Evolutionary conservation across 2,888 invertebrate species (phyloP).

Genomic region (Metacarcinus magister): DNA sequence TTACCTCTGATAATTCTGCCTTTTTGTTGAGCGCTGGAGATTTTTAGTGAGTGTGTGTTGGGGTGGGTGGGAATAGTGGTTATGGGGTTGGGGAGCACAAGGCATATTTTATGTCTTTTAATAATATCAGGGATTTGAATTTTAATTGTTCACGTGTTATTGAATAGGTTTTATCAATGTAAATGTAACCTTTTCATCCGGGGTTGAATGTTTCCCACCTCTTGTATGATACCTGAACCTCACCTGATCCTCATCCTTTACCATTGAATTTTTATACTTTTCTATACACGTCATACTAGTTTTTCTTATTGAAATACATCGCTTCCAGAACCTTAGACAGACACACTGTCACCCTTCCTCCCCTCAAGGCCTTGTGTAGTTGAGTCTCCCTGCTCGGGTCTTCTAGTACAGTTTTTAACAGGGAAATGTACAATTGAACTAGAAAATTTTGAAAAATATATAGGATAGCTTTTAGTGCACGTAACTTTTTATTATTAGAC

Average conservation of each 20-base stretch:
- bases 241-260: neutral
- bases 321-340: neutral
- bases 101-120: neutral
- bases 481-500: neutral
- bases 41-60: neutral
- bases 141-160: neutral
- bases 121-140: neutral
- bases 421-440: neutral
- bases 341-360: neutral
- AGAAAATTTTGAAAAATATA: neutral
- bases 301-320: neutral
- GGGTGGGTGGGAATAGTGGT: neutral
- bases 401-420: neutral
- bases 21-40: neutral
- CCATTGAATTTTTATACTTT: neutral
- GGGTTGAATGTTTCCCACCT: neutral
- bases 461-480: slow-evolving; percentile 3
- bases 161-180: neutral
- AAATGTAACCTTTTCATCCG: neutral
- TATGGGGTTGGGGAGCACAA: neutral
- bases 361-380: neutral
- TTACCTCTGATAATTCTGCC: neutral
- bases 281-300: neutral
- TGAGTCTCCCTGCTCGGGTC: neutral
- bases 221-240: neutral